Evolutionary conservation across 2,888 invertebrate species (phyloP).

Genomic region (Anthoptus insignis): DNA sequence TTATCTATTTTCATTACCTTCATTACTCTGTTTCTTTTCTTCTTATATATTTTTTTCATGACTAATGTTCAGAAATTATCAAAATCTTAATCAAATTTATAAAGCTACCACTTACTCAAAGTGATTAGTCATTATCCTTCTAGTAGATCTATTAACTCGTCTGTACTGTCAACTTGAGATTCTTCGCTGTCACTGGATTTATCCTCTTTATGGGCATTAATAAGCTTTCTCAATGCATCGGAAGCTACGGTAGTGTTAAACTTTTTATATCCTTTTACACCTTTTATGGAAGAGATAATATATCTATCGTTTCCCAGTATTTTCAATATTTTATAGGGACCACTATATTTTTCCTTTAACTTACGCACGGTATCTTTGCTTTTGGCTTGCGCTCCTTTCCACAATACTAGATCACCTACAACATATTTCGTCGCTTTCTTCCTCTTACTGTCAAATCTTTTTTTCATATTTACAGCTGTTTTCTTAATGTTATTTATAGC

Average conservation of each 20-base stretch:
- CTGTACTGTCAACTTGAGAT: not conserved
- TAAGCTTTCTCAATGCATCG: not conserved
- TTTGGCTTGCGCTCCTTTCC: not conserved
- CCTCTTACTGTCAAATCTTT: not conserved
- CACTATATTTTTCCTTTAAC: not conserved
- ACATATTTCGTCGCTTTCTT: not conserved
- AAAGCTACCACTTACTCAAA: not conserved
- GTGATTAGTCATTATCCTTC: not conserved
- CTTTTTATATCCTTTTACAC: not conserved
- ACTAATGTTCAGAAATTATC: no score
- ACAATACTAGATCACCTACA: not conserved
- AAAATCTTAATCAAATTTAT: no score
- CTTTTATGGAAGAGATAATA: not conserved
- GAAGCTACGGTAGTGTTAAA: constrained; percentile 1
- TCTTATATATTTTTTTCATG: no score
- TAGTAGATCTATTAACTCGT: not conserved
- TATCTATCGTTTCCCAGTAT: not conserved
- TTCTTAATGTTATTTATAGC: not conserved
- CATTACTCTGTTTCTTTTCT: no score
- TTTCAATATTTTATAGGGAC: not conserved
- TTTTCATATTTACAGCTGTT: not conserved
- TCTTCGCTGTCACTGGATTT: not conserved
- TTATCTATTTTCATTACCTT: no score
- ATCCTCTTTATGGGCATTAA: not conserved
- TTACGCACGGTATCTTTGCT: not conserved